Evolutionary conservation across 1,140 invertebrate genomes (phyloP).

Genomic region (Steinernema feltiae): DNA sequence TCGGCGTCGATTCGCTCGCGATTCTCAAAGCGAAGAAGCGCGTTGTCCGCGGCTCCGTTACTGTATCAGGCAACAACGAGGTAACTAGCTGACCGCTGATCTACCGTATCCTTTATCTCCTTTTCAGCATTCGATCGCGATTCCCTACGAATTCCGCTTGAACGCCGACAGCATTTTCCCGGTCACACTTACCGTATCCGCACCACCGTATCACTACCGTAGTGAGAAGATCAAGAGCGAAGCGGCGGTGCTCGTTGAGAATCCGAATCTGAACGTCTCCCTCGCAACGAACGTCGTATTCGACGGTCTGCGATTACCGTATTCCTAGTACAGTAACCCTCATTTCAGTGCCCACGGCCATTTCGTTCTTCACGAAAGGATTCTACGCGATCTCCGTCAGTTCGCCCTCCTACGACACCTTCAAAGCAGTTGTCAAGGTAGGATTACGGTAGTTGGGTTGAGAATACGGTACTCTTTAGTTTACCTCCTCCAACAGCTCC

Average conservation of each 20-base stretch:
- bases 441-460: neutral
- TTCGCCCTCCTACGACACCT: neutral
- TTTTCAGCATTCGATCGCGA: neutral
- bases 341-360: neutral
- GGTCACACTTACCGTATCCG: slow-evolving; percentile 1
- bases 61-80: neutral
- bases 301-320: neutral
- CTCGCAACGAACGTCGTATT: neutral
- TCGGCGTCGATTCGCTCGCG: neutral
- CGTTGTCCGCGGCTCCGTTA: neutral
- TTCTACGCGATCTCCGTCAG: neutral
- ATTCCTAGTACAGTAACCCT: neutral
- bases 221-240: neutral
- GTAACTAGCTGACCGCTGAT: neutral
- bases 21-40: neutral
- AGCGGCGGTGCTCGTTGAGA: neutral
- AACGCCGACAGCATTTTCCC: slow-evolving; percentile 3
- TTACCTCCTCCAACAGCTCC: neutral
- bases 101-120: neutral
- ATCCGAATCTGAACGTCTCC: neutral
- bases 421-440: neutral
- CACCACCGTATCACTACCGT: neutral
- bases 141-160: neutral
- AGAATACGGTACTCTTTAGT: neutral
- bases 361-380: slow-evolving; percentile 6